A percentile compares a stretch with the other conserved stretches of the same genome.
Evolutionary conservation across 2,888 invertebrate genomes (phyloP).

Genomic region (Beris chalybata): DNA sequence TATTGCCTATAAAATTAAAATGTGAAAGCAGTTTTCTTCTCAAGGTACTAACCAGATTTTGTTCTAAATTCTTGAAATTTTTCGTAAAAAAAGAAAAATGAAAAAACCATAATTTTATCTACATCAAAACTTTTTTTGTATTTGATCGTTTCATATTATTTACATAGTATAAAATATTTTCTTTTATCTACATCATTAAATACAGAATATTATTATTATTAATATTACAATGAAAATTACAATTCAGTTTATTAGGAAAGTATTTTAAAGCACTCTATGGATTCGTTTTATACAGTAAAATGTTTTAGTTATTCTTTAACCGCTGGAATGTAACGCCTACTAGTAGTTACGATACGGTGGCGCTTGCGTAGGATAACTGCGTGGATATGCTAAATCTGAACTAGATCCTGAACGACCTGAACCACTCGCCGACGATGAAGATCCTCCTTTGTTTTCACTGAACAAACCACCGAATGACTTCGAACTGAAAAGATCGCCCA

Average conservation of each 20-base stretch:
- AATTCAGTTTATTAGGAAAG: background rate
- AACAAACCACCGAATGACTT: constrained; percentile 54
- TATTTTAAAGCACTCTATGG: constrained; percentile 20
- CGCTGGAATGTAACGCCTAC: background rate
- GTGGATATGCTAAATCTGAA: constrained; percentile 41
- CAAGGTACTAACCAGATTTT: too few relatives aligned
- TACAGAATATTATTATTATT: constrained; percentile 4
- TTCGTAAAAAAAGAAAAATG: too few relatives aligned
- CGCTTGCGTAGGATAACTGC: constrained; percentile 53
- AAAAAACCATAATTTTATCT: too few relatives aligned
- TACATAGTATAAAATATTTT: constrained; percentile 28
- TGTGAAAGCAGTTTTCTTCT: too few relatives aligned
- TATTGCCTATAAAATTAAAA: too few relatives aligned
- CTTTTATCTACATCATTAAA: constrained; percentile 10
- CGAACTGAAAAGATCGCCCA: constrained; percentile 51
- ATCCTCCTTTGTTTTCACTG: constrained; percentile 47
- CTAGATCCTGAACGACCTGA: constrained; percentile 35
- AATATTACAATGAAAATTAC: constrained; percentile 10
- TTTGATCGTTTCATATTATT: constrained; percentile 20
- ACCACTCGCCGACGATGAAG: constrained; percentile 35
- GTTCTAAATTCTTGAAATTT: too few relatives aligned
- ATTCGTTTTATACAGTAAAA: constrained; percentile 8
- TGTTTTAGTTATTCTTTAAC: background rate
- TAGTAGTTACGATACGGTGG: constrained; percentile 39
- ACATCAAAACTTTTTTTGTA: constrained; percentile 1